A percentile compares a stretch with the other conserved stretches of the same genome.
phyloP scores from a whole-genome alignment of 2,797 vertebrate genomes.

The Oceanodroma leucorhoa region DNA sequence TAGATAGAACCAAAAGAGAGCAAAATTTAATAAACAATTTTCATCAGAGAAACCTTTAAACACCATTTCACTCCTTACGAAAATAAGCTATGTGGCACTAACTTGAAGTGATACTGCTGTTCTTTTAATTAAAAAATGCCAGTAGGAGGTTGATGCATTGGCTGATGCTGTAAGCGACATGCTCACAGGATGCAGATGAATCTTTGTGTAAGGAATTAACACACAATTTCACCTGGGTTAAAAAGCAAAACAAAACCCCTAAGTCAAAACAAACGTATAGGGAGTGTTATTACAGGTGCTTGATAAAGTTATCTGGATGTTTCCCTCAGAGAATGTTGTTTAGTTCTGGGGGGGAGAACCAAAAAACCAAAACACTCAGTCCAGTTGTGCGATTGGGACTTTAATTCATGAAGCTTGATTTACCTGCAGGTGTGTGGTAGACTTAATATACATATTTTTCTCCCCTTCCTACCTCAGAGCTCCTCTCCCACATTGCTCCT shows the following conservation, averaged over 20 bases:
- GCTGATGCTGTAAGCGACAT: not conserved
- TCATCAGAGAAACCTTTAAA: constrained; percentile 6
- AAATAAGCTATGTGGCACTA: constrained; percentile 45
- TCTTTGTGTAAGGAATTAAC: not conserved
- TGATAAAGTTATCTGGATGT: not conserved
- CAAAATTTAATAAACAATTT: constrained; percentile 1
- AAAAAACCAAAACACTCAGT: not conserved
- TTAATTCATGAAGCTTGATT: not conserved
- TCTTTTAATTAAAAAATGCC: constrained; percentile 63
- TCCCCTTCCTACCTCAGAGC: not conserved
- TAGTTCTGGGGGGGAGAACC: accelerated
- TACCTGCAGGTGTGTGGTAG: not conserved
- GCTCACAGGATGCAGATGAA: not conserved
- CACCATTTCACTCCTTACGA: not conserved
- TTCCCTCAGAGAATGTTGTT: not conserved
- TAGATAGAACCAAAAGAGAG: not conserved
- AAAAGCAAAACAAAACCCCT: not conserved
- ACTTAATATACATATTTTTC: not conserved
- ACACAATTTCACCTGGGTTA: not conserved
- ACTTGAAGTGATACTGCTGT: constrained; percentile 56
- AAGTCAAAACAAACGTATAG: not conserved
- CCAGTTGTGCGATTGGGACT: not conserved
- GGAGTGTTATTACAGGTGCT: not conserved
- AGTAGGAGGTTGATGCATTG: constrained; percentile 51
- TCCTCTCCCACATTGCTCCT: not conserved